A percentile compares a stretch with the other conserved stretches of the same genome.
These are phyloP conservation scores for Stictonetta naevosa DNA, from an alignment of 2,113 vertebrate genomes.

Conservation along the genomic window DNA sequence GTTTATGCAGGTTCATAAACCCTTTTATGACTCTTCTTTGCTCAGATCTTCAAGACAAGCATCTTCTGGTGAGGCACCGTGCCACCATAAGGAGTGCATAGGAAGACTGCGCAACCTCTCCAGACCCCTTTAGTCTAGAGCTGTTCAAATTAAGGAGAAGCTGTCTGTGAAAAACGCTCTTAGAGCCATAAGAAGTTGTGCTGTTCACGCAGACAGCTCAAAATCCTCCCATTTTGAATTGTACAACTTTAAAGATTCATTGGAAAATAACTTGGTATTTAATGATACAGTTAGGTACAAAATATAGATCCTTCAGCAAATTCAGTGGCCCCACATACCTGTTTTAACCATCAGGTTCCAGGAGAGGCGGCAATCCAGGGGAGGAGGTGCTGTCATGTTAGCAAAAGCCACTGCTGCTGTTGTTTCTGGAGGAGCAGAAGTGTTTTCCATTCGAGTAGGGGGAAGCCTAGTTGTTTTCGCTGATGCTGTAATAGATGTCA, in stretches of 20 bases:
- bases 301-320: background rate
- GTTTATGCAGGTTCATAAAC: background rate
- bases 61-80: background rate
- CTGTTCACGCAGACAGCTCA: background rate
- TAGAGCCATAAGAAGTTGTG: background rate
- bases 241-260: background rate
- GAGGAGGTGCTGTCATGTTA: conserved; percentile 80
- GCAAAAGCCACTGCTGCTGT: conserved; percentile 66
- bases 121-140: background rate
- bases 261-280: no score
- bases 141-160: background rate
- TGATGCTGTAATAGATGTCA: conserved; percentile 79
- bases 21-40: background rate
- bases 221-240: background rate
- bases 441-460: conserved; percentile 66
- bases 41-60: background rate
- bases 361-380: conserved; percentile 90
- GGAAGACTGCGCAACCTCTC: background rate
- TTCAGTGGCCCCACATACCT: conserved; percentile 73
- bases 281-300: background rate
- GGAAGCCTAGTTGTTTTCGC: conserved; percentile 79
- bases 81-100: background rate
- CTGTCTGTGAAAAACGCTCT: background rate
- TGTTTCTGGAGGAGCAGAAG: conserved; percentile 52
- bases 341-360: conserved; percentile 90